Conservation (phyloP, 2,888 invertebrate genomes). For the Pandemis heparana region DNA sequence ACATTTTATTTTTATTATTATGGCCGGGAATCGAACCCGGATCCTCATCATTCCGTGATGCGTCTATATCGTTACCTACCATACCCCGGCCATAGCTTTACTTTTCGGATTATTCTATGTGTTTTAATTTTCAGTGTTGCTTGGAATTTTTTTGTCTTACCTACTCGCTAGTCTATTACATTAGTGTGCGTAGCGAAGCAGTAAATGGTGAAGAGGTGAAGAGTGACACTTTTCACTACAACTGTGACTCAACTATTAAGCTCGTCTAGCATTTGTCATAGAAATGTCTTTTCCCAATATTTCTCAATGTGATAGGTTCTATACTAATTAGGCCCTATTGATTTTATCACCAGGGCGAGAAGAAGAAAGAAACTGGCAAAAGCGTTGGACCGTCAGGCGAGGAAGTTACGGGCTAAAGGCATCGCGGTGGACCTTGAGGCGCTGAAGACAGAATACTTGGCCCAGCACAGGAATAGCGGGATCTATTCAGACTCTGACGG, state of each 20-base stretch:
- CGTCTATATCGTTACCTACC: no score
- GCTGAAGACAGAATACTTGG: constrained; percentile 93
- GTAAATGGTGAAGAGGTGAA: no score
- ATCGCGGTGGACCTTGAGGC: constrained; percentile 95
- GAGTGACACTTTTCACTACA: no score
- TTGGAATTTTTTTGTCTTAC: no score
- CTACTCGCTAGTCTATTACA: no score
- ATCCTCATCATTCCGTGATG: no score
- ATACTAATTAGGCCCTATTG: constrained; percentile 83
- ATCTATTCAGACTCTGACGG: constrained; percentile 86
- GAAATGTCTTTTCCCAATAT: not conserved
- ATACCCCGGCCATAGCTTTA: no score
- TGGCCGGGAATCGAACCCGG: no score
- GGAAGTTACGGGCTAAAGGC: constrained; percentile 96
- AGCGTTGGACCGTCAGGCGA: constrained; percentile 95
- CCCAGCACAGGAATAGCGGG: constrained; percentile 89
- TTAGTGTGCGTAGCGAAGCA: no score
- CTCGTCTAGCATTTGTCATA: not conserved
- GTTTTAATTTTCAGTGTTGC: no score
- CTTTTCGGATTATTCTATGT: no score
- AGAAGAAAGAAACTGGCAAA: constrained; percentile 96
- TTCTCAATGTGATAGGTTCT: constrained; percentile 63
- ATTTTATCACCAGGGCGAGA: constrained; percentile 88
- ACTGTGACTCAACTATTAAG: not conserved
- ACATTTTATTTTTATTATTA: no score